Base-by-base conservation (phyloP, 2,888 invertebrate genomes). In the Eubasilissa splendida region DNA sequence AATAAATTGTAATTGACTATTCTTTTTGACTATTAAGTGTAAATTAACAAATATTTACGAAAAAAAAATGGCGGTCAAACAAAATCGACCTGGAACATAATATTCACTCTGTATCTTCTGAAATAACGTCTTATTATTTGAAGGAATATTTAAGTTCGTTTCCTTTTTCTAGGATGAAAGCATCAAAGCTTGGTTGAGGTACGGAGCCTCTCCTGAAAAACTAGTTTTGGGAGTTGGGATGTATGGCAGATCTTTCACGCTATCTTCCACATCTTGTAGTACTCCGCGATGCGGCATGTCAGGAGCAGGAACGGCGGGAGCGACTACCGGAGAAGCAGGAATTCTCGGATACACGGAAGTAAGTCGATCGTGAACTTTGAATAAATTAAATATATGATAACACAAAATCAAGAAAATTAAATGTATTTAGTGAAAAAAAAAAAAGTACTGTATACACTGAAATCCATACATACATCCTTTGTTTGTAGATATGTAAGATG, bases 301-400 rank as follows among this genome's bases (percentile, higher is more conserved):
- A n/a, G 93, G 93, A 0, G 88, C 90, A 0, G 94, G 94, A 0
- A 84, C 87, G 3, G 89, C 91, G 2, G 96, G 95, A 0, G 92
- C 91, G 0, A 94, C 91, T 85, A 95, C 95, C 0, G 86, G 87
- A 31, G 91, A 92, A 74, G 86, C 87, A n/a, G 96, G 96, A 2
- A 88, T 91, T 53, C 86, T 95, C 75, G 95, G 95, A n/a, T 96
- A 93, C 85, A 95, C 95, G 85, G 96, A 96, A 88, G 93, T 92
- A 86, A 79, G 8, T 59, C 14, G 2, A 22, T 22, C 22, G 22
- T 22, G 22, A 22, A 22, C 22, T 22, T 22, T 22, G 22, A 22
- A 22, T 22, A 22, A 22, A 22, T 22, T 1, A 22, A 22, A 22
- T 22, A 22, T 22, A 22, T 22, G 0, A 22, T 22, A 22, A 22